Evolutionary conservation across 1,140 invertebrate species (phyloP), one percentile per base, ranked within the genome.

Genomic region (Saxidomus purpurata): DNA sequence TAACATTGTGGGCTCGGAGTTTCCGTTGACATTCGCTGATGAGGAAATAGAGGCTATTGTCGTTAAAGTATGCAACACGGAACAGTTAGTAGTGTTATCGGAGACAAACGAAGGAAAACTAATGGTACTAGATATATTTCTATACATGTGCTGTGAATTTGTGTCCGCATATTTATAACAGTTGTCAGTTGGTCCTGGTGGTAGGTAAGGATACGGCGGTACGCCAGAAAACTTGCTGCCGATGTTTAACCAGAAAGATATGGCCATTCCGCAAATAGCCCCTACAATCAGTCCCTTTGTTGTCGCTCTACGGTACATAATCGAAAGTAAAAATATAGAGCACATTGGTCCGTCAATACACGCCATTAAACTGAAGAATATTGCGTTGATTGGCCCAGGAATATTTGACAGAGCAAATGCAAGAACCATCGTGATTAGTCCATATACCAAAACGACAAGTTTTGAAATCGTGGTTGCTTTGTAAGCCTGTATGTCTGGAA

Each of bases 181-280:
- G 13, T 76, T 36, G 36, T 47, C 36, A 17, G 84, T 87, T 19
- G 84, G 84, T 34, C 84, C 84, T 25, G 67, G 47, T 15, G 84
- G 69, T 25, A 76, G 36, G 11, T 28, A 40, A 17, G 84, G 84
- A 43, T 71, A 28, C 17, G 8, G 4, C 28, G 38, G 40, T 17
- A 71, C 3, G 19, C 36, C 71, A 43, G 69, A 34, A 40, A 77
- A 87, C 3, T 43, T 71, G 34, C 43, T 17, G 22, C 84, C 84
- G 11, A 87, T 34, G 19, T 71, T 74, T 43, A 87, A 9, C 84
- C 84, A 87, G 3, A 87, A 49, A n/a, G 36, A 36, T n/a, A 77
- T 22, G 19, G n/a, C n/a, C 4, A 61, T 28, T 59, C 84, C 71
- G 19, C 31, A 22, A 22, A 55, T 6, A 13, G 28, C 13, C 1